phyloP scores from a whole-genome alignment of 2,113 vertebrate species.

The Chlamydotis undulata region DNA sequence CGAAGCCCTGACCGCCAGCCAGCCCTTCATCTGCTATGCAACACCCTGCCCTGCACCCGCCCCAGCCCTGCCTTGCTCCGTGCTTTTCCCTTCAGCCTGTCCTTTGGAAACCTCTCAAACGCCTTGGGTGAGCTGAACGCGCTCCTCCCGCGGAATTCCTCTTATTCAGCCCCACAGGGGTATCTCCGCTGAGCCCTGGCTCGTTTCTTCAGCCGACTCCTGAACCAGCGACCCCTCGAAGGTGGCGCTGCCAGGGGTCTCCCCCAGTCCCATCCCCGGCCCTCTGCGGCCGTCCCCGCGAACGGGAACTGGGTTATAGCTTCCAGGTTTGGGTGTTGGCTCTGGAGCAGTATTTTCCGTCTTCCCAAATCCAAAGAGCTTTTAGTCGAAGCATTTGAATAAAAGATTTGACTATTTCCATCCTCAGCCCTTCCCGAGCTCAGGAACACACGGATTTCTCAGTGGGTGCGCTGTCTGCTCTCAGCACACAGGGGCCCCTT shows the following conservation, averaged over 20 bases:
- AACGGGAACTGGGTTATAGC: not conserved
- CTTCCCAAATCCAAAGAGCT: not conserved
- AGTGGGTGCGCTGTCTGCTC: not conserved
- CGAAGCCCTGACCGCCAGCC: not conserved
- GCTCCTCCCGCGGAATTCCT: not conserved
- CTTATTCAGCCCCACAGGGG: not conserved
- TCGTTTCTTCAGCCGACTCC: rapidly evolving
- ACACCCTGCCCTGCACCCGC: not conserved
- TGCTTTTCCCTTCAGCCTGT: not conserved
- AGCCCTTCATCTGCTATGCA: not conserved
- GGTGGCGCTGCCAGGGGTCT: not conserved
- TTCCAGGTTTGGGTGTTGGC: constrained; percentile 29
- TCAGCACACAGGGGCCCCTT: not conserved
- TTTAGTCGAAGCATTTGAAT: not conserved
- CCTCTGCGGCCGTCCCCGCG: not conserved
- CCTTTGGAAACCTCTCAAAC: not conserved
- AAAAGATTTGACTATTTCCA: not conserved
- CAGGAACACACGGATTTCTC: not conserved
- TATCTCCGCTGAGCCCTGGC: too few relatives aligned
- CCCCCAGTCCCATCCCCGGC: rapidly evolving
- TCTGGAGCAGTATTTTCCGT: not conserved
- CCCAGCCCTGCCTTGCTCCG: not conserved
- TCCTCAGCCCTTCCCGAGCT: not conserved
- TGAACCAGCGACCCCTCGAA: too few relatives aligned
- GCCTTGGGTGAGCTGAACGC: not conserved